phyloP scores from a whole-genome alignment of 2,113 vertebrate species.

The Centropus bengalensis region DNA sequence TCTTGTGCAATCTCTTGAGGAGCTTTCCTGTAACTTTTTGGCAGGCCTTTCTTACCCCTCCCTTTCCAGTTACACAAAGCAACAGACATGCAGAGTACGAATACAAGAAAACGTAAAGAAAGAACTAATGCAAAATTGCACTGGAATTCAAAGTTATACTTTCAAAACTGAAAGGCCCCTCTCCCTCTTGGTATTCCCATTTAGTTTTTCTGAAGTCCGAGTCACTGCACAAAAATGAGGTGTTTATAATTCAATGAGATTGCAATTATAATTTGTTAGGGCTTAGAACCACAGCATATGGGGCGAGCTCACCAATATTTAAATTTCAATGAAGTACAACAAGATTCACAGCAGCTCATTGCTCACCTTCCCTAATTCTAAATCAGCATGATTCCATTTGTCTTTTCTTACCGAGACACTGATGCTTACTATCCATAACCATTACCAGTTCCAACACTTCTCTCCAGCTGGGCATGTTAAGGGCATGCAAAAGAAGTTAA shows the following conservation, averaged over 20 bases:
- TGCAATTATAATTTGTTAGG: background rate
- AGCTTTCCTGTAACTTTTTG: background rate
- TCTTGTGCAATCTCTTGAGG: background rate
- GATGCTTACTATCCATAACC: background rate
- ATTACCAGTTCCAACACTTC: background rate
- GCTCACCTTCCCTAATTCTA: background rate
- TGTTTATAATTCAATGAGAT: background rate
- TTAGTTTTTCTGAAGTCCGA: background rate
- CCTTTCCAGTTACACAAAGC: background rate
- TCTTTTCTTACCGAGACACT: background rate
- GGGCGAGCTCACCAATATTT: background rate
- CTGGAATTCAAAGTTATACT: background rate
- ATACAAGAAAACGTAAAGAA: background rate
- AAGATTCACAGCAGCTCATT: background rate
- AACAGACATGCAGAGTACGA: background rate
- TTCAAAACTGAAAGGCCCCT: background rate
- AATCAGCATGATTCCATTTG: background rate
- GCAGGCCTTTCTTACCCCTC: background rate
- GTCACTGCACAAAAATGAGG: background rate
- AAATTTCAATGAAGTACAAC: background rate
- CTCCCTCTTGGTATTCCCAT: background rate
- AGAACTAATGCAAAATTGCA: background rate
- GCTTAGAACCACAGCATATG: background rate
- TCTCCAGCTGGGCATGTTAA: constrained; percentile 4
- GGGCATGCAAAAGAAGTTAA: background rate